Evolutionary conservation across 2,797 vertebrate genomes (phyloP).

Genomic region (Phrynocephalus guinanensis): DNA sequence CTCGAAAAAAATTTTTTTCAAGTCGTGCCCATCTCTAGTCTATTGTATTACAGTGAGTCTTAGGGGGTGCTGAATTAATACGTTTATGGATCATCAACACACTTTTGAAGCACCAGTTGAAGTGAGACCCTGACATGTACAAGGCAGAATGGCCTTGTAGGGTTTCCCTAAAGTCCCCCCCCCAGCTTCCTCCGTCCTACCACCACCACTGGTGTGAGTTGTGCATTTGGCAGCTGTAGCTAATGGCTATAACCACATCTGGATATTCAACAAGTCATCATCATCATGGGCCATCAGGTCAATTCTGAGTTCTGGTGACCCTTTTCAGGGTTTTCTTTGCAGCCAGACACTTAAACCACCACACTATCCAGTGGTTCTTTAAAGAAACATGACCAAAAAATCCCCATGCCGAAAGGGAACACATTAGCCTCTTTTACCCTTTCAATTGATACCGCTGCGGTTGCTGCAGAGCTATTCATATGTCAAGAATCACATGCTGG

Average conservation of each 20-base stretch:
- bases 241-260: not conserved
- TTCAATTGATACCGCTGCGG: not conserved
- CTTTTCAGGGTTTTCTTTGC: too few relatives aligned
- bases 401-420: not conserved
- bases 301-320: too few relatives aligned
- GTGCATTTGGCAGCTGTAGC: not conserved
- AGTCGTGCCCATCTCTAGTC: too few relatives aligned
- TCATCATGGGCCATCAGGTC: too few relatives aligned
- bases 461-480: not conserved
- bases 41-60: not conserved
- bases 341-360: too few relatives aligned
- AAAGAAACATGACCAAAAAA: not conserved
- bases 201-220: not conserved
- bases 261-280: too few relatives aligned
- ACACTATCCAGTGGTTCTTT: too few relatives aligned
- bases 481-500: not conserved
- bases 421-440: not conserved
- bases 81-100: not conserved
- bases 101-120: not conserved
- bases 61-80: not conserved
- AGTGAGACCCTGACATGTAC: too few relatives aligned
- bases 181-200: not conserved
- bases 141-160: too few relatives aligned
- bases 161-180: not conserved
- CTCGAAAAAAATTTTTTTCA: too few relatives aligned